Base-by-base conservation (phyloP, 2,113 vertebrate genomes). In the Brachyhypopomus gauderio region DNA sequence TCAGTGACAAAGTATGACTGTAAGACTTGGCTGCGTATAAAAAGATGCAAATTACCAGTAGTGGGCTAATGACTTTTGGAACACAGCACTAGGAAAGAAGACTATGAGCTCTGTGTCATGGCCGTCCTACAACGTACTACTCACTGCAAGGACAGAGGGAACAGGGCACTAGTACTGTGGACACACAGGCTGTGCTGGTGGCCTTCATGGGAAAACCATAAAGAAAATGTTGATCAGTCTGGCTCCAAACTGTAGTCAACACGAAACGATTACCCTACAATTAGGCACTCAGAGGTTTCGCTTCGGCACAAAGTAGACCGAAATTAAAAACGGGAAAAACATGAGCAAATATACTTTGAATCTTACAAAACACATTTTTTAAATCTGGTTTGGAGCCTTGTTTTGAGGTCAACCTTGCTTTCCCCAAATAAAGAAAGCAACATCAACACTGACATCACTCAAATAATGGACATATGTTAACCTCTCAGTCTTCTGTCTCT, bases 281-380 rank as follows among this genome's bases (percentile, higher is more conserved):
- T 77, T 71, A 77, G 58, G 59, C 67, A 69, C 56, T 34, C 19
- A 55, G 41, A 72, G 41, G 23, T 78, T 77, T 67, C 66, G 75
- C 70, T 64, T 71, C 22, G 69, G 59, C 6, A 74, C 38, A 64
- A 84, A 74, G 52, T 56, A 58, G 75, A 45, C 36, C 60, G 52
- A 55, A 77, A 80, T 74, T 78, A 83, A 84, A 83, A 56, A 63
- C 23, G 55, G 22, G 64, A 73, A 82, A 82, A 30, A 20, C 48
- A 72, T 72, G 71, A 38, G 20, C 5, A 22, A 58, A 60, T n/a
- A 75, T 75, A 5, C 58, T 30, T 38, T 36, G 52, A 85, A 58
- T 74, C 38, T 62, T 59, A 38, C 59, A 17, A 17, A 45, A 72
- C 60, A 72, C 19, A 4, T 36, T 66, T 72, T 58, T 67, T 30